These are phyloP conservation scores for Hydrozoanthus tunicans DNA, from an alignment of 64 coral and sea anemone species.

Conservation along the genomic window DNA sequence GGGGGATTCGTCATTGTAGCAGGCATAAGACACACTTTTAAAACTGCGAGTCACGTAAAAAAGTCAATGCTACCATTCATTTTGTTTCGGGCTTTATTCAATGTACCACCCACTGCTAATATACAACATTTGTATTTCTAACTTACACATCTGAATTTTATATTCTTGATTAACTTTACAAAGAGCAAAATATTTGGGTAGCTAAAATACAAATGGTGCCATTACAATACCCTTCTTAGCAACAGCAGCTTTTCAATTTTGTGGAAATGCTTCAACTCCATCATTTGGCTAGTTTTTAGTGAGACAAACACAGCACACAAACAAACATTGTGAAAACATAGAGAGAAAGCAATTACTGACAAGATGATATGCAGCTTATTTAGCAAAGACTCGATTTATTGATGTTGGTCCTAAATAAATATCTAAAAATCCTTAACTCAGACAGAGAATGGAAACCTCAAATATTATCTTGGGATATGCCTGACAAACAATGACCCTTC, in stretches of 20 bases:
- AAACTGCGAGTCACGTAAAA: not conserved
- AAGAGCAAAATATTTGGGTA: slow-evolving; percentile 11
- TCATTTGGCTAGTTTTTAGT: not conserved
- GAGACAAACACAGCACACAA: not conserved
- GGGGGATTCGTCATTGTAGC: too few species aligned
- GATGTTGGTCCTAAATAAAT: too few species aligned
- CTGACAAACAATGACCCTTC: too few species aligned
- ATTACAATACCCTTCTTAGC: not conserved
- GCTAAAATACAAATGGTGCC: slow-evolving; percentile 21
- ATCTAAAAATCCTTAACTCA: too few species aligned
- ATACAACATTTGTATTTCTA: slow-evolving; percentile 19
- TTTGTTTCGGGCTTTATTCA: slow-evolving; percentile 15
- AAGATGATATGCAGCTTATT: too few species aligned
- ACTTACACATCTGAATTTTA: slow-evolving; percentile 16
- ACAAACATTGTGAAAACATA: not conserved
- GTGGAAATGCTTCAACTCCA: not conserved
- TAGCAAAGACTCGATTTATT: too few species aligned
- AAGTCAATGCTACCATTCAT: not conserved
- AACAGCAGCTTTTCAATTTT: not conserved
- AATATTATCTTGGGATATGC: too few species aligned
- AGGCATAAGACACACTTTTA: too few species aligned
- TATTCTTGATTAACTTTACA: slow-evolving; percentile 37
- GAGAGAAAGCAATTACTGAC: not conserved
- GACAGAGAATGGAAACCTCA: too few species aligned
- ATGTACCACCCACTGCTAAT: slow-evolving; percentile 9